phyloP scores from a whole-genome alignment of 2,113 vertebrate species.

The Osmerus mordax region DNA sequence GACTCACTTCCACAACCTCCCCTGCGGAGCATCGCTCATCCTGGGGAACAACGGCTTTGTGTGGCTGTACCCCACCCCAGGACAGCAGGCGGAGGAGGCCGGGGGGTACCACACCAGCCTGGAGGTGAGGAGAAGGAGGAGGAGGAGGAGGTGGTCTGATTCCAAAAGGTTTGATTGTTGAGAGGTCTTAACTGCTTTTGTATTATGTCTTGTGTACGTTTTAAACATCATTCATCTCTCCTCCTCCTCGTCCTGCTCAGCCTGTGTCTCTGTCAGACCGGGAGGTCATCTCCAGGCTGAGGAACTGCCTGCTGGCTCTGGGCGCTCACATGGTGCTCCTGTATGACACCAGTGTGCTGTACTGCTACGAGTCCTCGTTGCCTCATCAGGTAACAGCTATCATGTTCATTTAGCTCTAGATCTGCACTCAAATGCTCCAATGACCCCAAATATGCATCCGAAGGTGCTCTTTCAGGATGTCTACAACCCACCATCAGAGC shows the following conservation, averaged over 20 bases:
- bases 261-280: conserved; percentile 82
- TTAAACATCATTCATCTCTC: conserved; percentile 5
- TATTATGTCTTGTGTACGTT: not conserved
- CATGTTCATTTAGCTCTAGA: not conserved
- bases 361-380: conserved; percentile 92
- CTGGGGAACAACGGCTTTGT: conserved; percentile 93
- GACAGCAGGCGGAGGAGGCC: conserved; percentile 84
- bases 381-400: conserved; percentile 79
- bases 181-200: no score
- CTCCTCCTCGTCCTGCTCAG: conserved; percentile 55
- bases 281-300: conserved; percentile 92
- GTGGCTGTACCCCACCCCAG: conserved; percentile 89
- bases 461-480: not conserved
- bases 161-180: no score
- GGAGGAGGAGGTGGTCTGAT: conserved; percentile 74
- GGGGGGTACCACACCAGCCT: conserved; percentile 85
- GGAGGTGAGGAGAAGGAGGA: conserved; percentile 87
- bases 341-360: conserved; percentile 93
- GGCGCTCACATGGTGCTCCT: conserved; percentile 83
- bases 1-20: conserved; percentile 94
- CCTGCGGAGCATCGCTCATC: conserved; percentile 90
- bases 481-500: not conserved
- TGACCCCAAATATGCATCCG: no score
- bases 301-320: conserved; percentile 89
- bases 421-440: no score